These are phyloP conservation scores for Urophycis tenuis DNA, from an alignment of 2,797 vertebrate species.

Conservation along the genomic window DNA sequence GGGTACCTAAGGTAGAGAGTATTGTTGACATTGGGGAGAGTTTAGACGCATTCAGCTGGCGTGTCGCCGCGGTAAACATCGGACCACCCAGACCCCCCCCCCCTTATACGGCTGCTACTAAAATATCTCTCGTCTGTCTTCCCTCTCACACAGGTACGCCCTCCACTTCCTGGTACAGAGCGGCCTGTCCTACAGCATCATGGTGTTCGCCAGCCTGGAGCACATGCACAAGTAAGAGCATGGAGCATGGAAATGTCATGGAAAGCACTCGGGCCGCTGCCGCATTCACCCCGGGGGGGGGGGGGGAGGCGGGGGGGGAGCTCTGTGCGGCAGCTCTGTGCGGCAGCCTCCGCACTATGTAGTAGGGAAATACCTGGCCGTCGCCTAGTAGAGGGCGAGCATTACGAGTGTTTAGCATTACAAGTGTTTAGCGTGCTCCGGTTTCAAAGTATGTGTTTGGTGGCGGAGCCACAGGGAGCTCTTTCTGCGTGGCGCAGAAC, in stretches of 20 bases:
- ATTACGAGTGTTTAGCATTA: neutral
- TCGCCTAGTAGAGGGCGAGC: neutral
- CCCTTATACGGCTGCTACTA: neutral
- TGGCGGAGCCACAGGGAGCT: too few species aligned
- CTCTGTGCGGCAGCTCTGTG: too few species aligned
- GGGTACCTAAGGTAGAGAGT: neutral
- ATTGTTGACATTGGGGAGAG: neutral
- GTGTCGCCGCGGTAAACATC: neutral
- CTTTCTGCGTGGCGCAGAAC: neutral
- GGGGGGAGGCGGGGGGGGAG: too few species aligned
- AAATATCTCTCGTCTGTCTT: neutral
- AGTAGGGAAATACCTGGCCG: neutral
- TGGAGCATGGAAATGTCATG: neutral
- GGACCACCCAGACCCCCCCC: neutral
- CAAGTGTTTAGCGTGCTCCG: neutral
- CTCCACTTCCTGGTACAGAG: slow-evolving; percentile 97
- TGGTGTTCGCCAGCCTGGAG: slow-evolving; percentile 85
- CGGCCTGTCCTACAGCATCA: slow-evolving; percentile 91
- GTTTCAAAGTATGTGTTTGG: too few species aligned
- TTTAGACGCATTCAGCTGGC: neutral
- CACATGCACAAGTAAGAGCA: slow-evolving; percentile 94
- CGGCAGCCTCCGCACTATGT: too few species aligned
- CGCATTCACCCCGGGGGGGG: too few species aligned
- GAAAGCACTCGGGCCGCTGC: neutral
- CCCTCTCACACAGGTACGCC: slow-evolving; percentile 82